A percentile compares a stretch with the other conserved stretches of the same genome.
These are phyloP conservation scores for Samia ricini DNA, from an alignment of 1,140 invertebrate species.

Conservation along the genomic window DNA sequence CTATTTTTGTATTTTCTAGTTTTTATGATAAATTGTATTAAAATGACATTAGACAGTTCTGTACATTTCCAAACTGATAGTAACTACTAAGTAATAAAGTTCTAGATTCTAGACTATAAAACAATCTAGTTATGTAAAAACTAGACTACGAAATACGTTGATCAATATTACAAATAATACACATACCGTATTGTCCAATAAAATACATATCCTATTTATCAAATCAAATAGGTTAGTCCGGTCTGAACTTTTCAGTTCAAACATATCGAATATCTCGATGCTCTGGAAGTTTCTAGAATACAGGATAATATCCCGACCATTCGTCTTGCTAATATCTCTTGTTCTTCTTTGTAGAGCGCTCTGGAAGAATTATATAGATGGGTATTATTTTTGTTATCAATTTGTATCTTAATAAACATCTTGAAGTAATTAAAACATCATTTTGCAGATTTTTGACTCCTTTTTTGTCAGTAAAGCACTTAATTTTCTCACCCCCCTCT, in stretches of 20 bases:
- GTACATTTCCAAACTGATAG: too few species aligned
- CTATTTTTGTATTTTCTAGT: too few species aligned
- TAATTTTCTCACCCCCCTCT: too few species aligned
- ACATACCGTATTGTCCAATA: constrained; percentile 49
- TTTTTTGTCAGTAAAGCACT: too few species aligned
- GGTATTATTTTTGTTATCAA: constrained; percentile 6
- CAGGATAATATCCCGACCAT: constrained; percentile 32
- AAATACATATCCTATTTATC: constrained; percentile 38
- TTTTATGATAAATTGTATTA: too few species aligned
- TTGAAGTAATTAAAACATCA: too few species aligned
- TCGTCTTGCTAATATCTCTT: constrained; percentile 45
- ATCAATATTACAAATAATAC: not conserved
- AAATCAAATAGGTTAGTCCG: constrained; percentile 22
- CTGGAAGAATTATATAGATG: constrained; percentile 30
- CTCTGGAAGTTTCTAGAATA: constrained; percentile 34
- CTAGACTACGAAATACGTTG: too few species aligned
- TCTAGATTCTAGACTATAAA: too few species aligned
- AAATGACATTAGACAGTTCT: too few species aligned
- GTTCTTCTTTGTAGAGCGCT: constrained; percentile 53
- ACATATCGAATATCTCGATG: constrained; percentile 20
- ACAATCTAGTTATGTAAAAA: too few species aligned
- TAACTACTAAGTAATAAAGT: too few species aligned
- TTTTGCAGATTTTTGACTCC: too few species aligned
- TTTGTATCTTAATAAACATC: not conserved
- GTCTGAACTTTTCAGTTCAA: constrained; percentile 11